Conservation (phyloP, 2,888 invertebrate species). For the Plutella xylostella region DNA sequence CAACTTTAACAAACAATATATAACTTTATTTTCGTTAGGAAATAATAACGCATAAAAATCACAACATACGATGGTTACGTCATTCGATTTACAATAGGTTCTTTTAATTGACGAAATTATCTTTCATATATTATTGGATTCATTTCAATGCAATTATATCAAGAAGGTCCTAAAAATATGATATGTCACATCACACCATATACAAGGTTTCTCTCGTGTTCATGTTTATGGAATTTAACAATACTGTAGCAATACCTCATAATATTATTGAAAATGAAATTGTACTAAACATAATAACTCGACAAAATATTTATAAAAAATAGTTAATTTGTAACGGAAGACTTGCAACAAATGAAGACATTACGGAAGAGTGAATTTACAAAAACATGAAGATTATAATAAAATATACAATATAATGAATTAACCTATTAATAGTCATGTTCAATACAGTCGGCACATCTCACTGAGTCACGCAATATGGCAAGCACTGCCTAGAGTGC, state of each 20-base stretch:
- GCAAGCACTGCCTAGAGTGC: too few species aligned
- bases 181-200: conserved; percentile 38
- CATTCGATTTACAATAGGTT: conserved; percentile 18
- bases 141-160: conserved; percentile 17
- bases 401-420: too few species aligned
- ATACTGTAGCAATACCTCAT: conserved; percentile 13
- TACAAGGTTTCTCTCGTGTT: conserved; percentile 26
- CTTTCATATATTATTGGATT: conserved; percentile 17
- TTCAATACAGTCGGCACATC: too few species aligned
- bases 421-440: too few species aligned
- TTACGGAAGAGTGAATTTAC: too few species aligned
- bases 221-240: conserved; percentile 6
- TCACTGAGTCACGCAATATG: too few species aligned
- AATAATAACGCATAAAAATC: conserved; percentile 36
- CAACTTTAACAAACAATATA: conserved; percentile 48
- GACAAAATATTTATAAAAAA: too few species aligned
- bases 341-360: too few species aligned
- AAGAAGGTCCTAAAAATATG: conserved; percentile 29
- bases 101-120: conserved; percentile 26
- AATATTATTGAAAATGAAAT: too few species aligned
- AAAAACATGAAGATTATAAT: too few species aligned
- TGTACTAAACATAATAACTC: too few species aligned
- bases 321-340: too few species aligned
- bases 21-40: conserved; percentile 40
- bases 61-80: conserved; percentile 27